Conservation (phyloP, 2,113 vertebrate genomes). For the Ochotona princeps region DNA sequence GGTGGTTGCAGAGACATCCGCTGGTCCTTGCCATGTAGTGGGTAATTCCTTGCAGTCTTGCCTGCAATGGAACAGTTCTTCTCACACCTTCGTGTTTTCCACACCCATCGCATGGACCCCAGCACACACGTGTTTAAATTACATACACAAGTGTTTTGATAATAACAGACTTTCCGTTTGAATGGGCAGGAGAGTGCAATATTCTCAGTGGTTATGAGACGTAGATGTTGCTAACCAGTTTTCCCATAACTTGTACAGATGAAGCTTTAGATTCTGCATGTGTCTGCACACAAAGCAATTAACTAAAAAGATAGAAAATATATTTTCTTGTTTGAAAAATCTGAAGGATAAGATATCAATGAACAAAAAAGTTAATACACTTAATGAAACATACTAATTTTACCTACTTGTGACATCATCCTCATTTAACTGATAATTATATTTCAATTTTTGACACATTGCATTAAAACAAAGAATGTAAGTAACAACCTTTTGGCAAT, state of each 20-base stretch:
- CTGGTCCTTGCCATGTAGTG: no score
- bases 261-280: neutral
- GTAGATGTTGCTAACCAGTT: neutral
- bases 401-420: neutral
- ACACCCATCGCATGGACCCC: no score
- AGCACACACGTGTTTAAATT: neutral
- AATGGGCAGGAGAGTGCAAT: neutral
- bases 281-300: neutral
- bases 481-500: neutral
- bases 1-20: no score
- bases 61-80: no score
- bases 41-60: no score
- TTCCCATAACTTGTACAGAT: neutral
- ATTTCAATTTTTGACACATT: neutral
- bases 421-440: neutral
- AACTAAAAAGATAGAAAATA: neutral
- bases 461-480: neutral
- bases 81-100: no score
- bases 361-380: neutral
- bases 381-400: neutral
- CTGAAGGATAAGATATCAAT: neutral
- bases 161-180: neutral
- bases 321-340: conserved; percentile 3
- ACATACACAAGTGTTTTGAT: neutral
- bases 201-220: neutral